Base-by-base conservation (phyloP, 2,797 vertebrate genomes). In the Salmo trutta region DNA sequence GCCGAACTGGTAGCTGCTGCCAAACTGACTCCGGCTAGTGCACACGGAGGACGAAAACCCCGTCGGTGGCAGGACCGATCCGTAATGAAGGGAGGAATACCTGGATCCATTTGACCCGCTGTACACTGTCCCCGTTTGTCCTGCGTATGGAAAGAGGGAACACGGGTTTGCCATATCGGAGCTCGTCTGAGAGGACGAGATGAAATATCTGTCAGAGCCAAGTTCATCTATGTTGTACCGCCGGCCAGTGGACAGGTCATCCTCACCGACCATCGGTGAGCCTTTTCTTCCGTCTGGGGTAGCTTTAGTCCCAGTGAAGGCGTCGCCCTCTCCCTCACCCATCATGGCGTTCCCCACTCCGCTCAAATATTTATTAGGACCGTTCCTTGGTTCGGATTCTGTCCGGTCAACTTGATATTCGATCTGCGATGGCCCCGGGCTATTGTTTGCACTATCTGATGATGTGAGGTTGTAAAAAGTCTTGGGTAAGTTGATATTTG, bases 171-270 rank as follows among this genome's bases (percentile, higher is more conserved):
- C 92, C 85, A 97, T 93, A 71, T 98, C 97, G 51, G 95, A 86
- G 41, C 90, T 91, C 56, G 94, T 92, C 62, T 97, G 95, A 77
- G 93, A 93, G 0, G 96, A 94, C 8, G 97, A 96, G 81, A 98
- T 94, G 90, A 97, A 99, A 89, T 98, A 99, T 85, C 97, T 95
- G 85, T 99, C 97, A 16, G 97, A 93, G 81, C 95, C 95, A 41
- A 99, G 91, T 82, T 95, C 94, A 84, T 97, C 97, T 91, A 97
- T 93, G 86, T 95, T 95, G 93, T 98, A 99, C 10, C 95, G 85
- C 87, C 94, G 73, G 87, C 85, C 77, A 92, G 92, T 88, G 87
- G 91, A 85, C 85, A 95, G 75, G 83, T 95, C 94, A 83, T 96
- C 96, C 84, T 97, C 96, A 0, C 94, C 96, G 47, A 95, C 94